These are phyloP conservation scores for Todiramphus saurophagus DNA, from an alignment of 2,113 vertebrate genomes.

Conservation along the genomic window DNA sequence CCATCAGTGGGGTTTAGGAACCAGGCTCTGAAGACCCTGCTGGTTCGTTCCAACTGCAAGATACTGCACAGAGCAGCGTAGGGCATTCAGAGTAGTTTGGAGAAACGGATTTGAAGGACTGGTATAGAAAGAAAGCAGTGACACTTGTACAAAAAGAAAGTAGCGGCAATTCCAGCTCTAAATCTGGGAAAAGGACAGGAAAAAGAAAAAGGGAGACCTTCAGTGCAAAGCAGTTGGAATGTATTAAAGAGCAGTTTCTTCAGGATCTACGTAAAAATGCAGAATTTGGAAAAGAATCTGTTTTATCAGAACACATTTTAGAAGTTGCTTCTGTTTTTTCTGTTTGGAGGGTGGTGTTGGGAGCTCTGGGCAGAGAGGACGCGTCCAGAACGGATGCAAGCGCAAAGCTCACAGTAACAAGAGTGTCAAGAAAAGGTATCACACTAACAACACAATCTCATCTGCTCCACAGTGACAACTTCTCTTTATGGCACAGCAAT, in stretches of 20 bases:
- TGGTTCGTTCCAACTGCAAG: neutral
- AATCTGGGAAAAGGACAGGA: neutral
- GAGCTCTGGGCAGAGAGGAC: neutral
- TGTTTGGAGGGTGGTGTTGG: neutral
- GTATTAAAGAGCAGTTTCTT: neutral
- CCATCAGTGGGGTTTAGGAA: neutral
- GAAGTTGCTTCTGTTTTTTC: neutral
- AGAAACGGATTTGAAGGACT: neutral
- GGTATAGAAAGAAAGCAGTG: too few species aligned
- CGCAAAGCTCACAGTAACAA: neutral
- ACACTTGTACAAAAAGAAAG: neutral
- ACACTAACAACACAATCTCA: neutral
- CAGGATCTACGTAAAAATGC: neutral
- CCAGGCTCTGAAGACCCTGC: neutral
- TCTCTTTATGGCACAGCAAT: neutral
- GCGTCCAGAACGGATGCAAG: neutral
- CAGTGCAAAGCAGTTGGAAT: neutral
- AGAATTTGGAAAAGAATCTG: neutral
- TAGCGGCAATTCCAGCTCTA: neutral
- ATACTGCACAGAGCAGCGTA: neutral
- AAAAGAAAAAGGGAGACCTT: neutral
- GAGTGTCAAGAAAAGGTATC: neutral
- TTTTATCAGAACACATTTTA: neutral
- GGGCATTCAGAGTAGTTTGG: neutral
- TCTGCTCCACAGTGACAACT: neutral